phyloP scores from a whole-genome alignment of 2,888 invertebrate species.

The Hydroisotoma schaefferi region DNA sequence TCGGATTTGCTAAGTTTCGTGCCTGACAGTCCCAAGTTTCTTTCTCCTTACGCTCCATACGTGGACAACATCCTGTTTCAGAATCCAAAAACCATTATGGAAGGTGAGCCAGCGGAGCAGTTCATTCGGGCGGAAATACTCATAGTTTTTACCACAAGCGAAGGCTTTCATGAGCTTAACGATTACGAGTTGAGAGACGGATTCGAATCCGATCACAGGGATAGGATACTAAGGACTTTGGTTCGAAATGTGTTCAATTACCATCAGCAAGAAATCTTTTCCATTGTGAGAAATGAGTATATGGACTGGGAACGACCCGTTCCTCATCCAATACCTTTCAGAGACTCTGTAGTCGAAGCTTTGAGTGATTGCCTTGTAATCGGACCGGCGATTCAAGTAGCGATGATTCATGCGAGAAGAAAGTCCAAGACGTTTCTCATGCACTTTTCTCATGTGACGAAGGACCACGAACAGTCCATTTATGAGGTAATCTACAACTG shows the following conservation, averaged over 20 bases:
- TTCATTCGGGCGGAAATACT: conserved; percentile 50
- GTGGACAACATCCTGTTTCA: conserved; percentile 46
- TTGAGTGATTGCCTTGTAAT: conserved; percentile 91
- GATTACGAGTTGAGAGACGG: conserved; percentile 73
- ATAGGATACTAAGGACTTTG: conserved; percentile 78
- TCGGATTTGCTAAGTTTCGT: conserved; percentile 60
- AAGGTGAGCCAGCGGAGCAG: conserved; percentile 42
- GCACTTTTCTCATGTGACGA: conserved; percentile 48
- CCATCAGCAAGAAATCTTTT: conserved; percentile 93
- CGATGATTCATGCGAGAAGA: conserved; percentile 43
- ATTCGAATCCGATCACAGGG: conserved; percentile 75
- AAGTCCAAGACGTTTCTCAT: conserved; percentile 44
- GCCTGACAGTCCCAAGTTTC: conserved; percentile 47
- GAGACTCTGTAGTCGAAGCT: conserved; percentile 85
- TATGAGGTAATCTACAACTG: conserved; percentile 44
- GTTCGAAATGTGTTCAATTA: conserved; percentile 92
- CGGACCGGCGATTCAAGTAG: conserved; percentile 58
- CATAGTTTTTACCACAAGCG: conserved; percentile 54
- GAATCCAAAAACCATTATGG: conserved; percentile 50
- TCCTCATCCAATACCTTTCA: conserved; percentile 62
- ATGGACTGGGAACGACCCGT: conserved; percentile 95
- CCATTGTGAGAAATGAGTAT: conserved; percentile 86
- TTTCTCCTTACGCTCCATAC: conserved; percentile 46
- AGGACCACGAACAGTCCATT: conserved; percentile 38
- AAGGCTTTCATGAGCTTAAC: conserved; percentile 57